phyloP scores from a whole-genome alignment of 2,888 invertebrate species.

The Polydrusus cervinus region DNA sequence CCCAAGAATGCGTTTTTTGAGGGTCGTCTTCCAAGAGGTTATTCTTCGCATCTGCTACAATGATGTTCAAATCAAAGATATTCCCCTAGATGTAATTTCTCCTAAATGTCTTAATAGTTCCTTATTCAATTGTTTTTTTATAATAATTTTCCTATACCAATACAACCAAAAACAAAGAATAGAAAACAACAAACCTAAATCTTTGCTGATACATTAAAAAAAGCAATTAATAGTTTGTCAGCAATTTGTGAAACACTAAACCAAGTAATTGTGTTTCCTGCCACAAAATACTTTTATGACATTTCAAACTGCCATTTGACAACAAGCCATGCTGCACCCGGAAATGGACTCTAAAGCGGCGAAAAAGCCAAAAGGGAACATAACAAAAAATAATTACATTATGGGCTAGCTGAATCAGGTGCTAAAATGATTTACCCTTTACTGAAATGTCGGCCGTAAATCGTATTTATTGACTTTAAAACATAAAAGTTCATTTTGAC shows the following conservation, averaged over 20 bases:
- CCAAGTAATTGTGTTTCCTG: neutral
- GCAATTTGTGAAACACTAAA: neutral
- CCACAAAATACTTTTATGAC: constrained; percentile 6
- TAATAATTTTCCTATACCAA: too few species aligned
- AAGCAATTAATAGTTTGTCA: neutral
- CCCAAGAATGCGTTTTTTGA: too few species aligned
- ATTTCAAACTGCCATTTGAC: constrained; percentile 22
- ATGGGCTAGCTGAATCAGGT: constrained; percentile 27
- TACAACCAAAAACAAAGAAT: too few species aligned
- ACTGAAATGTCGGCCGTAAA: constrained; percentile 42
- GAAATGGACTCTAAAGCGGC: constrained; percentile 14
- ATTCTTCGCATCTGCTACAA: too few species aligned
- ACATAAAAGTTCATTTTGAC: constrained; percentile 30
- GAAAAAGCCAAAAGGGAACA: constrained; percentile 30
- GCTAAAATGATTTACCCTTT: constrained; percentile 44
- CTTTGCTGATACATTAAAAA: too few species aligned
- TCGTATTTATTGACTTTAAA: constrained; percentile 31
- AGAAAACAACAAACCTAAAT: too few species aligned
- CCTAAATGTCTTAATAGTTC: too few species aligned
- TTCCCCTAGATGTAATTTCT: too few species aligned
- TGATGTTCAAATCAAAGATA: too few species aligned
- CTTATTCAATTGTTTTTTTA: too few species aligned
- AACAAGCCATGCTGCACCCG: constrained; percentile 11
- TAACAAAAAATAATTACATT: constrained; percentile 38
- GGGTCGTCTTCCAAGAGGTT: too few species aligned